A percentile compares a stretch with the other conserved stretches of the same genome.
phyloP scores from a whole-genome alignment of 1,140 invertebrate genomes.

The Drosophila auraria region DNA sequence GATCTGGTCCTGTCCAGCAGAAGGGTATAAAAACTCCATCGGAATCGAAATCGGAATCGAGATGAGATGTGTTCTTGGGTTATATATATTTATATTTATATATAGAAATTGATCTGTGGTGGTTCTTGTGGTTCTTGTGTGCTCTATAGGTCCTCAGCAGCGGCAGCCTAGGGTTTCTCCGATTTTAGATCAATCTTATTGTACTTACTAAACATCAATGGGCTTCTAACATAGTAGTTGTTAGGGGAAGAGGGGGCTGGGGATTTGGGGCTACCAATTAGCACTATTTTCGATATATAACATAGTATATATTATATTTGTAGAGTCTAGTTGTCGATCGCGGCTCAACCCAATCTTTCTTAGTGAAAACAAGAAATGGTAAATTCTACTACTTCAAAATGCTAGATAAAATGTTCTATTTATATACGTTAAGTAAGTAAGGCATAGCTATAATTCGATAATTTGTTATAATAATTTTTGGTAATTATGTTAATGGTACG shows the following conservation, averaged over 20 bases:
- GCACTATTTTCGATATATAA: conserved; percentile 30
- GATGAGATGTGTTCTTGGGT: conserved; percentile 20
- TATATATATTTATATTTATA: conserved; percentile 37
- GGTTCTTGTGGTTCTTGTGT: conserved; percentile 53
- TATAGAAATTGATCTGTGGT: conserved; percentile 45
- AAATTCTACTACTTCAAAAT: conserved; percentile 77
- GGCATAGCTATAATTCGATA: conserved; percentile 70
- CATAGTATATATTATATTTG: conserved; percentile 11
- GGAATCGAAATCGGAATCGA: conserved; percentile 4
- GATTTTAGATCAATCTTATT: conserved; percentile 45
- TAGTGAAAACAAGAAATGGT: conserved; percentile 75
- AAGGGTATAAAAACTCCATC: conserved; percentile 78
- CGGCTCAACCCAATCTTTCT: conserved; percentile 55
- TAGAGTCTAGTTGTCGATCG: conserved; percentile 40
- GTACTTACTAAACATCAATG: conserved; percentile 74
- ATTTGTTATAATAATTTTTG: conserved; percentile 42
- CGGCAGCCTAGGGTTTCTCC: conserved; percentile 58
- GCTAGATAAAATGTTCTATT: conserved; percentile 76
- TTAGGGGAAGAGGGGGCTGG: conserved; percentile 12
- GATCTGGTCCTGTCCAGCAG: conserved; percentile 12
- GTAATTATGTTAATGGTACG: conserved; percentile 46
- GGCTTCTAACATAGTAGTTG: conserved; percentile 45
- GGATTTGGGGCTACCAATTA: conserved; percentile 46
- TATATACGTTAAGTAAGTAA: conserved; percentile 72
- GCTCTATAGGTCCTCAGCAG: conserved; percentile 75